Conservation (phyloP, 2,888 invertebrate species). For the Polydrusus pterygomalis region DNA sequence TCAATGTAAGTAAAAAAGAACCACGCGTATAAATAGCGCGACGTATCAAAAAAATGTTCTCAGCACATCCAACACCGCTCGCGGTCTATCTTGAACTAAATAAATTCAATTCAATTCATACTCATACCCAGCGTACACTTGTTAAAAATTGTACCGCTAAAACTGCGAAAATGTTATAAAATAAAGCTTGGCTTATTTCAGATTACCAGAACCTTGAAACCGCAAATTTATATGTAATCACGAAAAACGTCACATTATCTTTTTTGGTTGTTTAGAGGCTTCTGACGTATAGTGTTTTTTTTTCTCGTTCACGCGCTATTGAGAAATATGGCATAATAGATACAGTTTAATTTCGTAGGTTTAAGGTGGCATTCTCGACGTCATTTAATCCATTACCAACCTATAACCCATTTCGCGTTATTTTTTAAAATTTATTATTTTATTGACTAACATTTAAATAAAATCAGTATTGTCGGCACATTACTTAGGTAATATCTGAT, state of each 20-base stretch:
- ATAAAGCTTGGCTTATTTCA: constrained; percentile 46
- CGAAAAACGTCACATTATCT: constrained; percentile 45
- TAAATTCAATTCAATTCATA: too few species aligned
- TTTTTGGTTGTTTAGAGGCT: constrained; percentile 27
- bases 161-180: constrained; percentile 46
- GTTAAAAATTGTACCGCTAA: constrained; percentile 38
- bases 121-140: background rate
- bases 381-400: too few species aligned
- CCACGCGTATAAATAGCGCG: constrained; percentile 3
- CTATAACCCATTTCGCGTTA: too few species aligned
- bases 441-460: too few species aligned
- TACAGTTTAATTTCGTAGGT: too few species aligned
- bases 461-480: too few species aligned
- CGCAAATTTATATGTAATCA: constrained; percentile 47
- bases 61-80: constrained; percentile 33
- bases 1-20: background rate
- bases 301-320: constrained; percentile 11
- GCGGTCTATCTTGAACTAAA: constrained; percentile 49
- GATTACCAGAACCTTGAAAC: constrained; percentile 49
- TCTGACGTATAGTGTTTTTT: constrained; percentile 24
- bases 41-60: constrained; percentile 17
- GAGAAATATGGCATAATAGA: constrained; percentile 11
- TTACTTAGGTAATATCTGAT: too few species aligned
- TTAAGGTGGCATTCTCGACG: too few species aligned
- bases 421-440: too few species aligned